Evolutionary conservation across 2,113 vertebrate species (phyloP), one percentile per base, ranked within the genome.

Genomic region (Blennius ocellaris): DNA sequence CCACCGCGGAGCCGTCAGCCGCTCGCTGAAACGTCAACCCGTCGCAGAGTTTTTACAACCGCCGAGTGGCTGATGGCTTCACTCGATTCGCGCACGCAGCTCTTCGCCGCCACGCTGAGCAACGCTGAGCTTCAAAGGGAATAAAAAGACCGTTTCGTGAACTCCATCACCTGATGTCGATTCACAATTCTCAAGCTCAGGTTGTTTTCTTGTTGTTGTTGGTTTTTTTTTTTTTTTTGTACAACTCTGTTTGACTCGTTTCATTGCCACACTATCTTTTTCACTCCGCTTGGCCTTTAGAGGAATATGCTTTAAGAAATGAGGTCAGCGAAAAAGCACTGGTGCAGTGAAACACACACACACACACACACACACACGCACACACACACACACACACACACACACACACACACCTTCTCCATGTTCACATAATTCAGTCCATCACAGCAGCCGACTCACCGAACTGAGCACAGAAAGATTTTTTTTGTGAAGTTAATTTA

Each of bases 251-350:
- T 61, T 80, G 64, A 72, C 69, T 62, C 51, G 51, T 58, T 73
- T 62, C 52, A 39, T 58, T 36, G 16, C 59, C 66, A 71, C 57
- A 6, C 44, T 45, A 49, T 70, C 62, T 82, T 81, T 84, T 69
- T 62, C 69, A 69, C 56, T 81, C 53, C 44, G 63, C 71, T 80
- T 62, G 82, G 86, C 74, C 81, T 83, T 80, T 52, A 62, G 66
- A 86, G 81, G 67, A 84, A 84, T 87, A 82, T 90, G 79, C 59
- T 85, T 89, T 64, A 84, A 72, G 88, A 85, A 92, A 91, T 78
- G 65, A 91, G 90, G 88, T 88, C 89, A 88, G 74, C 69, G 65
- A 69, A 81, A 72, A 90, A 72, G 83, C 61, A 75, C 0, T 82
- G 83, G 83, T 50, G 81, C 71, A 78, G 62, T 84, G 70, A 87